Base-by-base conservation (phyloP, 2,113 vertebrate species). In the Bostrychus sinensis region DNA sequence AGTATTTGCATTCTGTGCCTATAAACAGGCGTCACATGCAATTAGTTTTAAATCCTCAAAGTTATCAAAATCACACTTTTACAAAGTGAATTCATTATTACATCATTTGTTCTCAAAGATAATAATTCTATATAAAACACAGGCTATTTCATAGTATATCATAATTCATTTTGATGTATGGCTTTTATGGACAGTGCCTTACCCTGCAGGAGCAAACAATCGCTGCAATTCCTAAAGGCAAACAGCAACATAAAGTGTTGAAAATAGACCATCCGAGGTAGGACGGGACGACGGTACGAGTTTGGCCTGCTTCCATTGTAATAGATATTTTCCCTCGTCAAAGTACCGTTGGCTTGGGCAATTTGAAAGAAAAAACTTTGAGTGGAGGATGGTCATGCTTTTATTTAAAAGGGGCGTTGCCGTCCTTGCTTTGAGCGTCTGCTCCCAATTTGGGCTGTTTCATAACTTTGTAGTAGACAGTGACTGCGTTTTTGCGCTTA, bases 181-280 rank as follows among this genome's bases (percentile, higher is more conserved):
- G 12, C 11, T 48, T 25, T 14, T 14, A 0, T 17, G 4, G 62
- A 68, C 28, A 25, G 4, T 23, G n/a, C 56, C 89, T 42, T 75
- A 91, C 90, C 81, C 6, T 76, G n/a, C 46, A 42, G 17, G 90
- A 91, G 59, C 2, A 91, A 53, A 89, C n/a, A 0, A 89, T 63
- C 2, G 90, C 90, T 1, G 75, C 85, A 6, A 91, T 73, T 5
- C 90, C 89, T 1, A 90, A 28, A 5, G 88, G 89, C 7, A 86
- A 23, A 41, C 82, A 90, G 22, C 88, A 90, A 23, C 80, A 91
- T 0, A 91, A 6, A 11, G 84, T 60, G 54, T 73, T 89, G 20
- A 86, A 72, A 54, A 91, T 89, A 7, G 88, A 91, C 84, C 86
- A 89, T 16, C 1, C 58, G 0, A 89, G 17, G 57, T 91, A 83